Conservation (phyloP, 1,140 invertebrate genomes). For the Drosophila tristis region DNA sequence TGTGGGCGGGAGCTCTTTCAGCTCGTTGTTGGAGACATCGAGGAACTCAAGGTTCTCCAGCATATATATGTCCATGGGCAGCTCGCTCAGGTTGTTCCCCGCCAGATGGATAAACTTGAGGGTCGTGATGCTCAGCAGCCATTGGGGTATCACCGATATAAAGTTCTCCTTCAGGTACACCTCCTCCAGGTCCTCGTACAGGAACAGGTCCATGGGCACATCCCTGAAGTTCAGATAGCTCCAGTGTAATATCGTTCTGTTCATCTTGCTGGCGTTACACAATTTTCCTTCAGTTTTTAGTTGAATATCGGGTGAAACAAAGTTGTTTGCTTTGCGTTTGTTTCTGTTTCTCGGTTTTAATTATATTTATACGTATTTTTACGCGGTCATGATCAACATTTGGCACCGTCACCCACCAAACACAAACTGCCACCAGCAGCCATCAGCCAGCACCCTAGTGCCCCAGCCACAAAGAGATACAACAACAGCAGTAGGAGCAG, state of each 20-base stretch:
- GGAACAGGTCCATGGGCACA: constrained; percentile 78
- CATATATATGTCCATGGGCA: constrained; percentile 75
- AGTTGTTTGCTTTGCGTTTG: constrained; percentile 28
- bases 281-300: constrained; percentile 34
- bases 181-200: constrained; percentile 80
- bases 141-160: constrained; percentile 79
- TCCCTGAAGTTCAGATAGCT: constrained; percentile 83
- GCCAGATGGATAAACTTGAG: constrained; percentile 80
- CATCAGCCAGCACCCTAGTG: constrained; percentile 30
- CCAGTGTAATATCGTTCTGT: constrained; percentile 82
- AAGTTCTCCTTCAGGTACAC: constrained; percentile 82
- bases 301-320: constrained; percentile 25
- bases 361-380: constrained; percentile 62
- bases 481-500: constrained; percentile 41
- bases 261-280: constrained; percentile 74
- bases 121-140: constrained; percentile 79
- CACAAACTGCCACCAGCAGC: constrained; percentile 58
- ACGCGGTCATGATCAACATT: constrained; percentile 80
- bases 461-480: constrained; percentile 41
- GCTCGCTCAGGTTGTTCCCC: constrained; percentile 70
- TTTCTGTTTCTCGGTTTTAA: constrained; percentile 42
- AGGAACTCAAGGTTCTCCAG: constrained; percentile 81
- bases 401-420: constrained; percentile 69
- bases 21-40: constrained; percentile 79
- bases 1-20: constrained; percentile 66